Evolutionary conservation across 2,113 vertebrate species (phyloP).

Genomic region (Oxygymnocypris stewartii): DNA sequence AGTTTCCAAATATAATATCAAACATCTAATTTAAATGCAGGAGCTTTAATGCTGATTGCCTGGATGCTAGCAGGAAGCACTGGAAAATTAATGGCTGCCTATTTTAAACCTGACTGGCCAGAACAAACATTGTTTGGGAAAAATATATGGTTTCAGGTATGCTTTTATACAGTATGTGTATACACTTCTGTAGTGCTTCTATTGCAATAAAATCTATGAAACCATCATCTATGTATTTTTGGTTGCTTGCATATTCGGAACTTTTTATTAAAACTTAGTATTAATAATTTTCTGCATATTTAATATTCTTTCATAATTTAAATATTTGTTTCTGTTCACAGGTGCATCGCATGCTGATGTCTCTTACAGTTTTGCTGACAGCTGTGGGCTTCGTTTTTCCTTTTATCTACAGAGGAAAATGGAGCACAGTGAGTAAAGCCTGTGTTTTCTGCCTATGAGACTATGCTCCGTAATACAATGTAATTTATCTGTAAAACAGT

Average conservation of each 20-base stretch:
- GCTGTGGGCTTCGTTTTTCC: conserved; percentile 78
- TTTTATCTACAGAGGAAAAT: conserved; percentile 83
- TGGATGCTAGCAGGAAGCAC: conserved; percentile 83
- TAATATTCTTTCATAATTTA: background rate
- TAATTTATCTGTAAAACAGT: background rate
- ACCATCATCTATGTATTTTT: background rate
- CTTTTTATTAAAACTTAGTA: background rate
- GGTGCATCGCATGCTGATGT: conserved; percentile 84
- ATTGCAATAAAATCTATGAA: background rate
- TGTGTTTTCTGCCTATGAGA: background rate
- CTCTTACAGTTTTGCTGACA: conserved; percentile 75
- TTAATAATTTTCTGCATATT: background rate
- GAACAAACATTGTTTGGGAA: conserved; percentile 74
- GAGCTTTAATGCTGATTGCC: conserved; percentile 81
- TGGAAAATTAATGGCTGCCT: conserved; percentile 80
- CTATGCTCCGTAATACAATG: background rate
- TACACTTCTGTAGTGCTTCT: no score
- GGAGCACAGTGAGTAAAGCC: conserved; percentile 77
- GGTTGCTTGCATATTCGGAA: background rate
- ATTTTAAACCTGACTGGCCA: conserved; percentile 84
- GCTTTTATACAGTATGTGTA: background rate
- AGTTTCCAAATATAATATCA: background rate
- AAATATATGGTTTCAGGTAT: conserved; percentile 86
- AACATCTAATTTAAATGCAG: conserved; percentile 59
- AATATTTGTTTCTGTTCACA: conserved; percentile 55